Base-by-base conservation (phyloP, 2,888 invertebrate species). In the Cantharis flavilabris region DNA sequence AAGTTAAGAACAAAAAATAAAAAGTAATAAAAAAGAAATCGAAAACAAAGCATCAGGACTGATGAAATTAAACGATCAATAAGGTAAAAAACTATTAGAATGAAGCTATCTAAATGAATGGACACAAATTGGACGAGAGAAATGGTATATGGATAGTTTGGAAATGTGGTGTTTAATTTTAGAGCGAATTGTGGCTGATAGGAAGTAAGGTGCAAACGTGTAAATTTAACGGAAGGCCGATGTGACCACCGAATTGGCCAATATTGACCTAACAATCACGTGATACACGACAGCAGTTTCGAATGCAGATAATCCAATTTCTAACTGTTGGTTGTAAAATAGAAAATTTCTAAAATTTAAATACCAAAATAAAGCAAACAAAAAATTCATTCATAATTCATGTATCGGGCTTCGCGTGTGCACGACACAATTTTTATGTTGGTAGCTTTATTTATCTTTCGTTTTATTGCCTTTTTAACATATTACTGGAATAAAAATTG, bases 211-310 rank as follows among this genome's bases (percentile, higher is more conserved):
- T 78, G 75, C 62, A 76, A 67, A 70, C 26, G 28, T 73, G 72
- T 70, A 72, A 72, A 67, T 75, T 75, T 78, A 72, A 72, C 64
- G 65, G 72, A 30, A 70, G 72, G 71, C 73, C 70, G 62, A 73
- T 62, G 62, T 30, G 74, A 75, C 49, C 78, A 75, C 28, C 49
- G 33, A n/a, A 49, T n/a, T 9, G n/a, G 49, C 73, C 72, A 79
- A 76, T 79, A 79, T 79, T 79, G 79, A 79, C 79, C 74, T 33
- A 73, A 78, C 71, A 76, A 70, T 76, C 76, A 79, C 76, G 74
- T 76, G 79, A 76, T 70, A 18, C 69, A 23, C 75, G 71, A 71
- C 78, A 62, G 70, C 77, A 65, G 64, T 69, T 76, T 70, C 49
- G n/a, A 49, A 49, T 49, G n/a, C 49, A 49, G n/a, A 49, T n/a